Percentiles rank a stretch among this genome's conserved stretches.
Conservation (phyloP, 2,113 vertebrate species). For the Neopipo cinnamomea region DNA sequence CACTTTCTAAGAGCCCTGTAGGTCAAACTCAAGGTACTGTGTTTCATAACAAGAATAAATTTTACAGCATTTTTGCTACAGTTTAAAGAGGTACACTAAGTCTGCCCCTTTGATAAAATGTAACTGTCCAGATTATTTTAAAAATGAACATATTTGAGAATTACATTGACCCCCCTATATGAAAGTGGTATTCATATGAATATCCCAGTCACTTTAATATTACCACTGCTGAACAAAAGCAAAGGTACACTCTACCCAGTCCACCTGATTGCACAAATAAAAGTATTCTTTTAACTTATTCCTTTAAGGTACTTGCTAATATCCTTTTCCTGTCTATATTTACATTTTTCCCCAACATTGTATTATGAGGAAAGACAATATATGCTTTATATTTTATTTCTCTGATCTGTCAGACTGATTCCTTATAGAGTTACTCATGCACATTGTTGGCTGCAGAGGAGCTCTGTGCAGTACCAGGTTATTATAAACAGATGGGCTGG, state of each 20-base stretch:
- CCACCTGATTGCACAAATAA: not conserved
- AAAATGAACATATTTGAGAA: not conserved
- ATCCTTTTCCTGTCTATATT: not conserved
- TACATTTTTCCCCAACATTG: not conserved
- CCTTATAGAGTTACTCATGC: not conserved
- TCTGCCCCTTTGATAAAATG: constrained; percentile 19
- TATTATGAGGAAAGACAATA: not conserved
- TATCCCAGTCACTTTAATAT: constrained; percentile 5
- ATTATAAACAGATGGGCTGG: not conserved
- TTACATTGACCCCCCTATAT: not conserved
- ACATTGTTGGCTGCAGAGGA: not conserved
- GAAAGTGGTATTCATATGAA: not conserved
- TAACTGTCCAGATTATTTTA: constrained; percentile 15
- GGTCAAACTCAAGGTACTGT: constrained; percentile 52
- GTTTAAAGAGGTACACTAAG: constrained; percentile 43
- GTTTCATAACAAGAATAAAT: constrained; percentile 65
- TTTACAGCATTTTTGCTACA: constrained; percentile 39
- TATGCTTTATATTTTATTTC: not conserved
- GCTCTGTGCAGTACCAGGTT: not conserved
- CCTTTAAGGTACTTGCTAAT: not conserved
- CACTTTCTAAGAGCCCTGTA: constrained; percentile 15
- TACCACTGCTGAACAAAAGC: not conserved
- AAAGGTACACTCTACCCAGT: not conserved
- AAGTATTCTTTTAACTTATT: not conserved
- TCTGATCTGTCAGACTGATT: not conserved